These are phyloP conservation scores for Phycodurus eques DNA, from an alignment of 2,113 vertebrate species.

Conservation along the genomic window DNA sequence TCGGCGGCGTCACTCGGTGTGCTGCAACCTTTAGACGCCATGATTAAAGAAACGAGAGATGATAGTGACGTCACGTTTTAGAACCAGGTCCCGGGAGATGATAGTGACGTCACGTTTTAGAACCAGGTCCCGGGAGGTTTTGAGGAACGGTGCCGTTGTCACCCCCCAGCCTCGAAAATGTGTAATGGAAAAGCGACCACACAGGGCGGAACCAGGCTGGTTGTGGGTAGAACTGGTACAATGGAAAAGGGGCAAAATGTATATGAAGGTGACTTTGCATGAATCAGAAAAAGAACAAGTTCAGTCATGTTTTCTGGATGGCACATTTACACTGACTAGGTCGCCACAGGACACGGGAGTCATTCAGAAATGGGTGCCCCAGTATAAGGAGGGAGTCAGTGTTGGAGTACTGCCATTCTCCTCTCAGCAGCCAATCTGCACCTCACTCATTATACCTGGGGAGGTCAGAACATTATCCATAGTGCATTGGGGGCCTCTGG, in stretches of 20 bases:
- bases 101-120: too few species aligned
- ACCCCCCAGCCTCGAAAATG: too few species aligned
- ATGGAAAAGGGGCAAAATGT: neutral
- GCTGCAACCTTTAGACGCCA: too few species aligned
- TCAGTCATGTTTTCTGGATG: constrained; percentile 21
- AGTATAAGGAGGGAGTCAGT: constrained; percentile 63
- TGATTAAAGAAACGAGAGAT: too few species aligned
- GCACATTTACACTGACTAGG: constrained; percentile 8
- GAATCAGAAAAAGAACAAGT: constrained; percentile 8
- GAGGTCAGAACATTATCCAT: constrained; percentile 63
- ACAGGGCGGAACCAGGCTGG: too few species aligned
- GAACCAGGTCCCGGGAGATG: too few species aligned
- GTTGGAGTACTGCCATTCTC: constrained; percentile 64
- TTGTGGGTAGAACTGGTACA: too few species aligned
- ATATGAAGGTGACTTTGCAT: constrained; percentile 16
- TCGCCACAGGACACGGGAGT: constrained; percentile 35
- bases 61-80: too few species aligned
- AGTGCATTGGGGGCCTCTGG: constrained; percentile 48
- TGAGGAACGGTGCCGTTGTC: too few species aligned
- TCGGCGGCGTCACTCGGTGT: too few species aligned
- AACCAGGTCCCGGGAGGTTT: too few species aligned
- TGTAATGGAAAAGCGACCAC: too few species aligned
- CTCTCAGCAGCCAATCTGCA: constrained; percentile 64
- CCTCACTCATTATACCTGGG: constrained; percentile 70
- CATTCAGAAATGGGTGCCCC: constrained; percentile 52